A percentile compares a stretch with the other conserved stretches of the same genome.
phyloP scores from a whole-genome alignment of 1,140 invertebrate genomes.

The Arion vulgaris region DNA sequence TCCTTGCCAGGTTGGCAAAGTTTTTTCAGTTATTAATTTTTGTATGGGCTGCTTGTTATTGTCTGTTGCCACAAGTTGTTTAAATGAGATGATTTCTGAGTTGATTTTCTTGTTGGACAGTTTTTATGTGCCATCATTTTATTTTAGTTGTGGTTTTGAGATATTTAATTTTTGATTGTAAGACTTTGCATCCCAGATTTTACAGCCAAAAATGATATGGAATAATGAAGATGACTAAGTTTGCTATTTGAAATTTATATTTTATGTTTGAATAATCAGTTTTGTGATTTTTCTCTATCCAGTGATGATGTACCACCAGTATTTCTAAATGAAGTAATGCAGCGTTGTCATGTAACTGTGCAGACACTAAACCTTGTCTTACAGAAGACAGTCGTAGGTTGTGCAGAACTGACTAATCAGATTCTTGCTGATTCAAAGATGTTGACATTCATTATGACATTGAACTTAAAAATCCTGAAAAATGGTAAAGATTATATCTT shows the following conservation, averaged over 20 bases:
- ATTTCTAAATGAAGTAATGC: constrained; percentile 60
- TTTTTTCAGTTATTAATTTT: no score
- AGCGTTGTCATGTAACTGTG: constrained; percentile 58
- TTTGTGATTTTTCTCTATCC: not conserved
- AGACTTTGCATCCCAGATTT: no score
- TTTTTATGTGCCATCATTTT: no score
- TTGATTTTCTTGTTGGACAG: no score
- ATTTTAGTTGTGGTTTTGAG: no score
- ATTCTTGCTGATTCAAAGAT: not conserved
- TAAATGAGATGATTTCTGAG: no score
- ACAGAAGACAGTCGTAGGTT: constrained; percentile 51
- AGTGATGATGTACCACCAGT: constrained; percentile 45
- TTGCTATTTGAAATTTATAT: not conserved
- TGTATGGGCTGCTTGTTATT: no score
- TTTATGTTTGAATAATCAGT: not conserved
- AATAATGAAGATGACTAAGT: no score
- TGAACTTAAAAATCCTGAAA: constrained; percentile 19
- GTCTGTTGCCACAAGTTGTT: no score
- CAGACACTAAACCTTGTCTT: constrained; percentile 58
- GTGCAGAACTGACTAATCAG: not conserved
- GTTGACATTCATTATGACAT: constrained; percentile 11
- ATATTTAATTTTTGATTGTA: no score
- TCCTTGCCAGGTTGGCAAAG: no score
- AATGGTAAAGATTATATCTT: constrained; percentile 23
- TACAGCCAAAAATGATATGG: no score